Evolutionary conservation across 64 coral and sea anemone genomes (phyloP).

Genomic region (Porites lutea): DNA sequence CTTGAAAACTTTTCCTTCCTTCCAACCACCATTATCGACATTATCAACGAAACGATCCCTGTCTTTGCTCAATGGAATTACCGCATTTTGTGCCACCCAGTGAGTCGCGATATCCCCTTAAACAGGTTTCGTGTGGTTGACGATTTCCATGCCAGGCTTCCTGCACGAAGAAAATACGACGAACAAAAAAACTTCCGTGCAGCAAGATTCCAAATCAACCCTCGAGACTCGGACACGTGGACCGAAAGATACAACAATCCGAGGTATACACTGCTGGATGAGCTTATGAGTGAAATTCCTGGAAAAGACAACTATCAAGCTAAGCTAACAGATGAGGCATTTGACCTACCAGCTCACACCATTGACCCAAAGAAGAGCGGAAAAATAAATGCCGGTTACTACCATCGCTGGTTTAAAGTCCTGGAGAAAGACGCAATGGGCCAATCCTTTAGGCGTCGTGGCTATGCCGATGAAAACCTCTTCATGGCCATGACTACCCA

Average conservation of each 20-base stretch:
- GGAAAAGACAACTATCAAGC: conserved; percentile 76
- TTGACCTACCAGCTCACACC: conserved; percentile 51
- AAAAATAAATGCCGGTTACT: conserved; percentile 61
- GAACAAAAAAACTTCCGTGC: conserved; percentile 44
- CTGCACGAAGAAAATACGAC: conserved; percentile 20
- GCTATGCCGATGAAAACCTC: conserved; percentile 72
- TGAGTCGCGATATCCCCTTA: conserved; percentile 55
- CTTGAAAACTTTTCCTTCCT: conserved; percentile 84
- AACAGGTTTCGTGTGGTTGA: conserved; percentile 77
- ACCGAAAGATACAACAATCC: conserved; percentile 9
- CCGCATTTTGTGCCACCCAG: conserved; percentile 77
- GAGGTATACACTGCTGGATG: conserved; percentile 58
- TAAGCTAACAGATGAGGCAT: conserved; percentile 60
- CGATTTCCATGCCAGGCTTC: conserved; percentile 48
- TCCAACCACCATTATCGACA: conserved; percentile 70
- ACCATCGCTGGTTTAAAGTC: conserved; percentile 80
- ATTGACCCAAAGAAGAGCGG: conserved; percentile 54
- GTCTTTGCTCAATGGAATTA: conserved; percentile 89
- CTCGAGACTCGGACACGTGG: conserved; percentile 61
- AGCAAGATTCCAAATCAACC: conserved; percentile 80
- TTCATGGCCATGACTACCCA: conserved; percentile 85
- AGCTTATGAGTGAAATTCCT: conserved; percentile 76
- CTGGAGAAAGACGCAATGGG: conserved; percentile 63
- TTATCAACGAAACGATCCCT: conserved; percentile 45
- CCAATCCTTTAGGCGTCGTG: conserved; percentile 54